Percentiles rank a stretch among this genome's conserved stretches.
Evolutionary conservation across 2,113 vertebrate genomes (phyloP).

Genomic region (Sus scrofa): DNA sequence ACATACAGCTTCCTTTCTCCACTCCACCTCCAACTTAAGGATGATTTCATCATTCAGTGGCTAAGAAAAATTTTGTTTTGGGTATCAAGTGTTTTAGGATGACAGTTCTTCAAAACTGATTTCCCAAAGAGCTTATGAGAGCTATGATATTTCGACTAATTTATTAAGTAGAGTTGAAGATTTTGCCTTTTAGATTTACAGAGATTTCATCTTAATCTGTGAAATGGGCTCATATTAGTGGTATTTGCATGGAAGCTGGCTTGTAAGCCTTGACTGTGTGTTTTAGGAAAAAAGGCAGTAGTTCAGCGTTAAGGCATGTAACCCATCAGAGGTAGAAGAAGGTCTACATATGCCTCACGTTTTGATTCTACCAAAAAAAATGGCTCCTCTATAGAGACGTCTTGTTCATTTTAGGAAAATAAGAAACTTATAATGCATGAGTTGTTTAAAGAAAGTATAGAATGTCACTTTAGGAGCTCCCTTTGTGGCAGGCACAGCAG

Average conservation of each 20-base stretch:
- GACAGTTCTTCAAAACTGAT: conserved; percentile 31
- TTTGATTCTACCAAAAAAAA: neutral
- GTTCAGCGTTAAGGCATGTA: neutral
- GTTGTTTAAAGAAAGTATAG: conserved; percentile 15
- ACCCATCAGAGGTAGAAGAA: neutral
- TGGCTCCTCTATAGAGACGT: neutral
- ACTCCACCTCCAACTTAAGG: neutral
- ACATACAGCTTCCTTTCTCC: neutral
- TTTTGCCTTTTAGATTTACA: neutral
- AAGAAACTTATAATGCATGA: neutral
- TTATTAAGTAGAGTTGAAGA: neutral
- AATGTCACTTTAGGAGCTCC: neutral
- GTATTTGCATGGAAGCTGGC: neutral
- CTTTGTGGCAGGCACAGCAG: too few relatives aligned
- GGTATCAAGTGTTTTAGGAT: neutral
- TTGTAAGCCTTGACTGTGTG: neutral
- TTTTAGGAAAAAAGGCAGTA: neutral
- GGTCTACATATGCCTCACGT: neutral
- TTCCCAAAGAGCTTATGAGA: neutral
- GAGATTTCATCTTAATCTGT: neutral
- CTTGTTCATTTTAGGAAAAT: neutral
- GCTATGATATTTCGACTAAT: neutral
- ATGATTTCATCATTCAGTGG: neutral
- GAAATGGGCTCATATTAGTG: neutral
- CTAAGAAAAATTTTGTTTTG: neutral